Base-by-base conservation (phyloP, 2,888 invertebrate species). In the Lydus trimaculatus region DNA sequence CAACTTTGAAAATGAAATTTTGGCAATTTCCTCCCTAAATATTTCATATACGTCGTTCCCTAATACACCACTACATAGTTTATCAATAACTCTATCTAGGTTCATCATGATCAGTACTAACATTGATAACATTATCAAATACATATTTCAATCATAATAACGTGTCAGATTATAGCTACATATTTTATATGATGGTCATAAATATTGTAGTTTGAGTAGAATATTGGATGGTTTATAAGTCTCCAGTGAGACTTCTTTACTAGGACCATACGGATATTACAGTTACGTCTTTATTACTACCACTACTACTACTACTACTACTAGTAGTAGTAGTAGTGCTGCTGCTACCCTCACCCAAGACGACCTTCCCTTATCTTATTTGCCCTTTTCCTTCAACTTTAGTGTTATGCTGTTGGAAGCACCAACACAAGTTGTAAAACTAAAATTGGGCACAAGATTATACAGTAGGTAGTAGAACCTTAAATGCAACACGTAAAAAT, bases 401-500 rank as follows among this genome's bases (percentile, higher is more conserved):
- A 25, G 25, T 23, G 11, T 56, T 56, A 56, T 56, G 52, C 25
- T 25, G 56, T 20, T 48, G 25, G 28, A 2, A 56, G 11, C 28
- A 56, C 7, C 15, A 15, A 28, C 25, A 13, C 6, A 2, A 15
- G 56, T n/a, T 56, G 56, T 56, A 56, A 56, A 56, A 56, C 15
- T 9, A 52, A 52, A 52, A 52, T 52, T 52, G 52, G 52, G 15
- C 52, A 52, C 11, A 25, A 11, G 56, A 56, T 28, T 28, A 15
- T 28, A 56, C 28, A 56, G n/a, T 8, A 17, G 8, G 43, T n/a
- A 33, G 52, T 25, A 28, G 56, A 62, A 39, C 23, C 61, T 60
- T 59, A 48, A 69, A 69, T 69, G 69, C 69, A 69, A 69, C 69
- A 69, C 69, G 69, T 69, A 69, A 69, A 69, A 69, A 63, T 36